A percentile compares a stretch with the other conserved stretches of the same genome.
Evolutionary conservation across 2,888 invertebrate species (phyloP).

Genomic region (Noctua fimbriata): DNA sequence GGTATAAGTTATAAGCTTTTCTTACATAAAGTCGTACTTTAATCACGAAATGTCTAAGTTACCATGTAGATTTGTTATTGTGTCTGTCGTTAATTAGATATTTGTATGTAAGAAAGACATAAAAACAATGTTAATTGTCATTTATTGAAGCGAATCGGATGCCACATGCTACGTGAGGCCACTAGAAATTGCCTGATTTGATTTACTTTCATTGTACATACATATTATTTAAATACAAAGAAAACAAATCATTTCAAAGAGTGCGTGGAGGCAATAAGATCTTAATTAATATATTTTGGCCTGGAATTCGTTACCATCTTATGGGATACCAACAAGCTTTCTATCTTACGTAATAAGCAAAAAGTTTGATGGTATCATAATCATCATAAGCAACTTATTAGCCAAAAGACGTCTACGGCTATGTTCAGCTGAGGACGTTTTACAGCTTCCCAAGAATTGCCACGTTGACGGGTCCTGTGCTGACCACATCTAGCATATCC

Average conservation of each 20-base stretch:
- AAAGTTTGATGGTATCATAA: neutral
- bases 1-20: neutral
- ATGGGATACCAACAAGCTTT: neutral
- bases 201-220: conserved; percentile 15
- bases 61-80: neutral
- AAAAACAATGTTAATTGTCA: neutral
- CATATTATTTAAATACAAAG: neutral
- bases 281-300: neutral
- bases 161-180: conserved; percentile 18
- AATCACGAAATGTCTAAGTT: neutral
- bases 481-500: neutral
- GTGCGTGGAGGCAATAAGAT: neutral
- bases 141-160: neutral
- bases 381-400: too few species aligned
- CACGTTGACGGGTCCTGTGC: neutral
- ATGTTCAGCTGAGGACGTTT: too few species aligned
- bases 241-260: neutral
- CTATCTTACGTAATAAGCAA: neutral
- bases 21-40: neutral
- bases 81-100: conserved; percentile 24
- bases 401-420: too few species aligned
- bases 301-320: neutral
- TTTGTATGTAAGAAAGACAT: conserved; percentile 39
- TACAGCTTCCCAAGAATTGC: too few species aligned
- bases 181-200: conserved; percentile 17